These are phyloP conservation scores for Pristionchus pacificus DNA, from an alignment of 1,140 invertebrate species.

Conservation along the genomic window DNA sequence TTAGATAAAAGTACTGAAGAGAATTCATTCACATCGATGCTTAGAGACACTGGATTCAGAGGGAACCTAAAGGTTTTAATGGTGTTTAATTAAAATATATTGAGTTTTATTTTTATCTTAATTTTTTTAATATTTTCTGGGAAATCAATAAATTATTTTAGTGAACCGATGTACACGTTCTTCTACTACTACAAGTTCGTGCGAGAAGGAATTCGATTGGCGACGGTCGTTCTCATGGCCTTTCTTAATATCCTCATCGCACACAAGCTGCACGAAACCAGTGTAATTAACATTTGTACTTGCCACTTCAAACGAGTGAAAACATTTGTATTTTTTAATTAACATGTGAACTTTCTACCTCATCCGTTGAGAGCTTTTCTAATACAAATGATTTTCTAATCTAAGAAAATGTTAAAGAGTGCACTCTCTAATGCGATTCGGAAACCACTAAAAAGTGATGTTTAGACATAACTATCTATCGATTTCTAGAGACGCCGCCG, in stretches of 20 bases:
- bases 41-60: too few relatives aligned
- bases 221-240: conserved; percentile 45
- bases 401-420: conserved; percentile 2
- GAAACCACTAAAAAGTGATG: not conserved
- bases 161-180: conserved; percentile 44
- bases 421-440: not conserved
- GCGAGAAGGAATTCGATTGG: conserved; percentile 45
- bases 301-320: too few relatives aligned
- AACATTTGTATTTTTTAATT: not conserved
- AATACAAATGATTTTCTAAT: not conserved
- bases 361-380: conserved; percentile 1
- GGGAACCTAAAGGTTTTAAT: too few relatives aligned
- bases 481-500: not conserved
- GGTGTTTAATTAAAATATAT: too few relatives aligned
- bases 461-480: not conserved
- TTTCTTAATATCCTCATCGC: conserved; percentile 46
- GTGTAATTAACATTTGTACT: too few relatives aligned
- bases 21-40: too few relatives aligned
- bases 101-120: conserved; percentile 1
- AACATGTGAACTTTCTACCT: conserved; percentile 3
- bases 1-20: too few relatives aligned
- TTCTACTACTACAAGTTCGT: conserved; percentile 53
- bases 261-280: conserved; percentile 43
- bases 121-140: too few relatives aligned
- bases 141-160: conserved; percentile 34